phyloP scores from a whole-genome alignment of 2,888 invertebrate species.

The Lepetodrilus schrolli region DNA sequence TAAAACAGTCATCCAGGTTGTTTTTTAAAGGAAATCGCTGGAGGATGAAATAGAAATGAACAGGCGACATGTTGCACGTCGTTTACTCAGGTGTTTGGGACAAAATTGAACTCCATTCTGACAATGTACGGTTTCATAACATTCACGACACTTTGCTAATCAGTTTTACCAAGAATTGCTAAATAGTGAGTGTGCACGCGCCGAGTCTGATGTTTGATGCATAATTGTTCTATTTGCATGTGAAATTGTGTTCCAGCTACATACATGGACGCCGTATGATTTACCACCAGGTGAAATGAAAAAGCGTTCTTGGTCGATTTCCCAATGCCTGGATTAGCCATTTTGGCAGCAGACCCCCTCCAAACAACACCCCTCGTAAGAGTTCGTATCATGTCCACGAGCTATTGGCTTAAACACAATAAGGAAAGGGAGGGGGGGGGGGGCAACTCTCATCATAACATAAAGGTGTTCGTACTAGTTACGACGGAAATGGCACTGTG shows the following conservation, averaged over 20 bases:
- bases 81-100: slow-evolving; percentile 15
- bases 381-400: slow-evolving; percentile 15
- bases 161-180: slow-evolving; percentile 18
- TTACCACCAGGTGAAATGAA: background rate
- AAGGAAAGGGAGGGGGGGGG: no score
- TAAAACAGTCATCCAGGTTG: no score
- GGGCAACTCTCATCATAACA: background rate
- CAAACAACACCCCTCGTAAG: background rate
- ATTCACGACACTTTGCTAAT: slow-evolving; percentile 14
- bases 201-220: slow-evolving; percentile 2
- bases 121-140: slow-evolving; percentile 1
- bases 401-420: background rate
- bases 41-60: background rate
- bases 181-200: slow-evolving; percentile 33
- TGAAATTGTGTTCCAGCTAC: slow-evolving; percentile 6
- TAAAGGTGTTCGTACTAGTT: background rate
- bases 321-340: slow-evolving; percentile 3
- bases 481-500: background rate
- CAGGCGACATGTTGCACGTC: slow-evolving; percentile 15
- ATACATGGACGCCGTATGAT: background rate
- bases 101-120: background rate
- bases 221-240: slow-evolving; percentile 33
- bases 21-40: background rate
- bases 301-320: slow-evolving; percentile 22
- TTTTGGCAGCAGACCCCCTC: background rate